These are phyloP conservation scores for Pseudochromis fuscus DNA, from an alignment of 2,797 vertebrate genomes.

Conservation along the genomic window DNA sequence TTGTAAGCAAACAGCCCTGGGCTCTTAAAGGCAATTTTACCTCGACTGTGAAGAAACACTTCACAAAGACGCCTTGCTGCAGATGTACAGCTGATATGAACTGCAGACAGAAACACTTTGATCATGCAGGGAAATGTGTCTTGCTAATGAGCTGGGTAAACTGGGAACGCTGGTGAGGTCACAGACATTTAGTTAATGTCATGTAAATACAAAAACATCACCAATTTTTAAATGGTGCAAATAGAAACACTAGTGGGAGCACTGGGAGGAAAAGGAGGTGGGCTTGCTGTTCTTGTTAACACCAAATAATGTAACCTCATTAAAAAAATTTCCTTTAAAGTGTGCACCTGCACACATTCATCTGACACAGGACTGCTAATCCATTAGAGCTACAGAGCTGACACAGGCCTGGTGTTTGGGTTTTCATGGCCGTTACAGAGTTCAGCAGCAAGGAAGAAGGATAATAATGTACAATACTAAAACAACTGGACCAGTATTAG, in stretches of 20 bases:
- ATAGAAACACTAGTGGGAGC: constrained; percentile 23
- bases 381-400: neutral
- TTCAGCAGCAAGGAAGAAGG: too few relatives aligned
- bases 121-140: constrained; percentile 32
- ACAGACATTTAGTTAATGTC: constrained; percentile 10
- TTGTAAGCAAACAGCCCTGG: constrained; percentile 64
- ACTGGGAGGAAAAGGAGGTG: constrained; percentile 17
- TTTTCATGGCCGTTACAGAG: neutral
- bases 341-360: constrained; percentile 39
- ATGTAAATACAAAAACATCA: constrained; percentile 12
- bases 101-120: constrained; percentile 22
- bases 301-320: constrained; percentile 25
- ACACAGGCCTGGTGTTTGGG: neutral
- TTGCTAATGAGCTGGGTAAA: constrained; percentile 38
- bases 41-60: constrained; percentile 35
- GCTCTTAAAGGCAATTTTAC: constrained; percentile 42
- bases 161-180: constrained; percentile 27
- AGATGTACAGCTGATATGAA: constrained; percentile 34
- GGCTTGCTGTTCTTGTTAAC: constrained; percentile 42
- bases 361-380: constrained; percentile 1
- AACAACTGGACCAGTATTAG: neutral
- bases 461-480: neutral
- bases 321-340: constrained; percentile 37
- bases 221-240: constrained; percentile 24
- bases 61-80: constrained; percentile 11